Evolutionary conservation across 1,140 invertebrate genomes (phyloP), one percentile per base, ranked within the genome.

Genomic region (Orussus abietinus): DNA sequence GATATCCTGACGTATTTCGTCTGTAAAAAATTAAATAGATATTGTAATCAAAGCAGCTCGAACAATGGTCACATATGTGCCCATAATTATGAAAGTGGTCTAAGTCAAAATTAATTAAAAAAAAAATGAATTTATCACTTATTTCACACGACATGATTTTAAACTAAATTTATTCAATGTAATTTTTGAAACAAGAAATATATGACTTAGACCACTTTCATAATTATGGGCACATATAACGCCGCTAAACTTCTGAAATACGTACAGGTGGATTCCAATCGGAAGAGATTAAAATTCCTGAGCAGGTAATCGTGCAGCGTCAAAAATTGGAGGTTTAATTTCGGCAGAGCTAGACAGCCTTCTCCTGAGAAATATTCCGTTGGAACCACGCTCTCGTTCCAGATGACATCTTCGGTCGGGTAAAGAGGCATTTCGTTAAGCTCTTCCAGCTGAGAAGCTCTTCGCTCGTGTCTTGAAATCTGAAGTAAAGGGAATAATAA

Each of bases 381-480:
- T 0, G 97, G 97, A 1, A 99, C 96, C 20, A 99, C 83, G 63
- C 97, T 98, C 66, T 98, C 95, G 74, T 99, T 93, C 97, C 97
- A 99, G 52, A 99, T 96, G 6, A 99, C 86, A 34, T 92, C 84
- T 66, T 99, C 96, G 0, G 94, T 98, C 1, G 96, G 97, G 72
- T 99, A 99, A 0, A 99, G 75, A 0, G 97, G 95, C 91, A 99
- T 96, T 53, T 93, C 87, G 64, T 99, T 99, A 2, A 99, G 72
- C 32, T 90, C 86, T 66, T 98, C 90, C 22, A 98, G 68, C 60
- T 98, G 96, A 0, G 94, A 98, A 11, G 84, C 80, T 33, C 92
- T 80, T 39, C 86, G 78, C 66, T 98, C 93, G 66, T 97, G 92
- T 6, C 88, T 75, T 6, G 88, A 90, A 38, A 90, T 81, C 84